Percentiles rank a stretch among this genome's conserved stretches.
Evolutionary conservation across 1,140 invertebrate species (phyloP).

Genomic region (Magallana angulata): DNA sequence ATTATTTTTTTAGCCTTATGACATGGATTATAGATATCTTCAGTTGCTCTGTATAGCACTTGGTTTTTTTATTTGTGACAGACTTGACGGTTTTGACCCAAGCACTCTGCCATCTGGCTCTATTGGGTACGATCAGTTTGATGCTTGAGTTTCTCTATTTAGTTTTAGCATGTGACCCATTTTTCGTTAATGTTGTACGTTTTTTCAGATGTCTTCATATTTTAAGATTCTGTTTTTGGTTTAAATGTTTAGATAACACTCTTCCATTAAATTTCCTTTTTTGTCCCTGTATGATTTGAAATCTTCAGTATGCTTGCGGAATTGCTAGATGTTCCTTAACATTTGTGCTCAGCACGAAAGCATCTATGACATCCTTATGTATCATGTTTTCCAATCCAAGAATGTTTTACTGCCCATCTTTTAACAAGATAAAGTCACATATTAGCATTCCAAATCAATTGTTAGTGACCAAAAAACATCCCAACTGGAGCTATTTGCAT

Average conservation of each 20-base stretch:
- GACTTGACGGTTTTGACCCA: conserved; percentile 38
- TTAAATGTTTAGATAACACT: not conserved
- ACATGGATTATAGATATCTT: not conserved
- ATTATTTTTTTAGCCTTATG: not conserved
- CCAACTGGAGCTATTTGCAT: not conserved
- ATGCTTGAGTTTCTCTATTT: conserved; percentile 21
- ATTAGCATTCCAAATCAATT: not conserved
- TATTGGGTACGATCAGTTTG: conserved; percentile 36
- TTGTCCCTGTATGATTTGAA: too few relatives aligned
- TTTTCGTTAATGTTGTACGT: conserved; percentile 7
- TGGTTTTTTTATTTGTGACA: conserved; percentile 32
- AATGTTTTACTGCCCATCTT: not conserved
- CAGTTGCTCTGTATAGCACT: not conserved
- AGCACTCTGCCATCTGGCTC: conserved; percentile 31
- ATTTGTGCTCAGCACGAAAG: not conserved
- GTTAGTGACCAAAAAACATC: not conserved
- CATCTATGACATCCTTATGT: not conserved
- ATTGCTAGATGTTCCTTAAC: not conserved
- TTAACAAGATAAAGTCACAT: not conserved
- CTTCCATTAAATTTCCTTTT: too few relatives aligned
- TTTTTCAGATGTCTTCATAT: conserved; percentile 14
- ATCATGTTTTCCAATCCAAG: not conserved
- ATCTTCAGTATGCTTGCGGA: not conserved
- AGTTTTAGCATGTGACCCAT: conserved; percentile 24
- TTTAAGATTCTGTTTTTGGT: not conserved